These are phyloP conservation scores for Fragum sueziense DNA, from an alignment of 2,888 invertebrate genomes.

Conservation along the genomic window DNA sequence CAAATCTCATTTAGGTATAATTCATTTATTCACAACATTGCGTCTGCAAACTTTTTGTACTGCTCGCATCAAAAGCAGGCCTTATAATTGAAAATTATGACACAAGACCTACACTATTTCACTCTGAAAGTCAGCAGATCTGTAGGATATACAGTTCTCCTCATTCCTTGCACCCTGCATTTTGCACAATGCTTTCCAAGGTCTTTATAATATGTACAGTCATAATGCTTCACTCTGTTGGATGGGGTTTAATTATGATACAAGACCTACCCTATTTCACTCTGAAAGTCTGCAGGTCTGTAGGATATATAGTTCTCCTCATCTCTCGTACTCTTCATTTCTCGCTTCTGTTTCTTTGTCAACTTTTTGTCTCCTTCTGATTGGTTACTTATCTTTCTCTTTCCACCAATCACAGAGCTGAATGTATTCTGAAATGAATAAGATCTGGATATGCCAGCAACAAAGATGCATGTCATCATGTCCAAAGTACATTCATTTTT, in stretches of 20 bases:
- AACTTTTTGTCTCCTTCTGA: constrained; percentile 74
- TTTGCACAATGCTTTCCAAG: too few relatives aligned
- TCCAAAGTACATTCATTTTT: too few relatives aligned
- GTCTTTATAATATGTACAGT: too few relatives aligned
- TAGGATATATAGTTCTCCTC: constrained; percentile 95
- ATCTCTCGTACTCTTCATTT: constrained; percentile 83
- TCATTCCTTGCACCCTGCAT: constrained; percentile 84
- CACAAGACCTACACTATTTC: constrained; percentile 42
- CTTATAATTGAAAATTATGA: too few relatives aligned
- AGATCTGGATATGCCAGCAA: too few relatives aligned
- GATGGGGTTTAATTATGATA: not conserved
- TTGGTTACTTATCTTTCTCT: constrained; percentile 79
- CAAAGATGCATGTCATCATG: too few relatives aligned
- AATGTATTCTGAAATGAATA: constrained; percentile 85
- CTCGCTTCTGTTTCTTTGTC: constrained; percentile 59
- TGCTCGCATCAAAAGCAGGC: too few relatives aligned
- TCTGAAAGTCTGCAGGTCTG: constrained; percentile 91
- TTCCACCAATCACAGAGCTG: constrained; percentile 85
- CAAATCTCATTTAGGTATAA: too few relatives aligned
- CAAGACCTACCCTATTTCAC: constrained; percentile 52
- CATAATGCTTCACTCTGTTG: too few relatives aligned
- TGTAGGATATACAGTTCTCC: constrained; percentile 94
- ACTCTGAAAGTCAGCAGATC: constrained; percentile 90
- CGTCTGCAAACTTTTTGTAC: too few relatives aligned
- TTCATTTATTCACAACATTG: too few relatives aligned